phyloP scores from a whole-genome alignment of 2,797 vertebrate genomes.

The Graptemys geographica region DNA sequence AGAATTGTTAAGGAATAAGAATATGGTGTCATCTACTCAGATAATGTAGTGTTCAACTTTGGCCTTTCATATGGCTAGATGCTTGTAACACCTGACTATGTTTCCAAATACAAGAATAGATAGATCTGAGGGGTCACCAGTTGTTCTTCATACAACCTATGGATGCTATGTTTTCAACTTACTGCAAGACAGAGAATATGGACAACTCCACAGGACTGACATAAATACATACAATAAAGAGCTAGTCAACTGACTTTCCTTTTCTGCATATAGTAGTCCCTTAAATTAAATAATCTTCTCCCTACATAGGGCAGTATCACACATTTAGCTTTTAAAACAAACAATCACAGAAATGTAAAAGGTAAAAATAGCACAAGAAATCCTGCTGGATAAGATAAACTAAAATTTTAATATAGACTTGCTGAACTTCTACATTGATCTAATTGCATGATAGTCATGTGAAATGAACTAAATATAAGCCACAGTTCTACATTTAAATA shows the following conservation, averaged over 20 bases:
- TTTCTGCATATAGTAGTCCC: background rate
- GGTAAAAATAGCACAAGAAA: background rate
- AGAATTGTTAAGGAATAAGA: conserved; percentile 77
- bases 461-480: background rate
- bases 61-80: conserved; percentile 67
- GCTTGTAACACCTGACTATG: conserved; percentile 38
- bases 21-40: conserved; percentile 70
- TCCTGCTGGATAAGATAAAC: background rate
- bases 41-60: conserved; percentile 73
- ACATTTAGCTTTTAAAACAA: background rate
- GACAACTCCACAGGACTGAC: background rate
- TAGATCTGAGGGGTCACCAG: conserved; percentile 36
- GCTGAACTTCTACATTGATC: background rate
- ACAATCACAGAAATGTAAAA: background rate
- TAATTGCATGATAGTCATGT: background rate
- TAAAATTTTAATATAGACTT: background rate
- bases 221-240: background rate
- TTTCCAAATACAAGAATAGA: conserved; percentile 66
- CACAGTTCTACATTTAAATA: background rate
- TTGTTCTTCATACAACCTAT: conserved; percentile 8
- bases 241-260: background rate
- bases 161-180: conserved; percentile 15
- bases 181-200: background rate
- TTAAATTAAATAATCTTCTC: background rate
- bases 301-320: background rate